These are phyloP conservation scores for Melipona quadrifasciata DNA, from an alignment of 1,140 invertebrate species.

Conservation along the genomic window DNA sequence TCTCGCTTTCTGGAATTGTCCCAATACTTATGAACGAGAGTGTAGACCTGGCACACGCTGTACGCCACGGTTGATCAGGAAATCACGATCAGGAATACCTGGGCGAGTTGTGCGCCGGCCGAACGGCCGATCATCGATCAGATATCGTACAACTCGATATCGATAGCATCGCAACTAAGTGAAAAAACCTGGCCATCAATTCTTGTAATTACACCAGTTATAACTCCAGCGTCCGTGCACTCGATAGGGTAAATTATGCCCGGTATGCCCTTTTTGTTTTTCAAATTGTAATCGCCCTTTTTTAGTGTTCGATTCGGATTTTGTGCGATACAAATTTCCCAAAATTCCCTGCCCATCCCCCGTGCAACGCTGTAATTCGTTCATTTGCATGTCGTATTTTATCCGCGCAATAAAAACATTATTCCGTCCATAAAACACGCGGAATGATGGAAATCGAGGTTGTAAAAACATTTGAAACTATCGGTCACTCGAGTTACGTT, in stretches of 20 bases:
- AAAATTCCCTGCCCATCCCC: background rate
- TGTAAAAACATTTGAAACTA: background rate
- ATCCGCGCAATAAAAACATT: background rate
- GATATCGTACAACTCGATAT: constrained; percentile 6
- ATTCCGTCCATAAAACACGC: background rate
- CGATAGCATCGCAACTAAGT: background rate
- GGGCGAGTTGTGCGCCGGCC: constrained; percentile 26
- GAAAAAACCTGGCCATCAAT: constrained; percentile 9
- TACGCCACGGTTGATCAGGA: constrained; percentile 60
- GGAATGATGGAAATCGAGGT: background rate
- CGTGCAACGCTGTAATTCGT: background rate
- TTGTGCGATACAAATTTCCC: background rate
- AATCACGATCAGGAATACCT: constrained; percentile 70
- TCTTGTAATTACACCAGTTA: background rate
- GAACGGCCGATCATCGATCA: constrained; percentile 1
- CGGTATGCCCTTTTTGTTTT: background rate
- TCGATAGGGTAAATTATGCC: background rate
- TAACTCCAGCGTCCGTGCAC: background rate
- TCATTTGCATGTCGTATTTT: background rate
- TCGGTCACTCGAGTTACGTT: background rate
- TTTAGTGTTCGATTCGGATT: background rate
- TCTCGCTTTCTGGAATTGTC: too few relatives aligned
- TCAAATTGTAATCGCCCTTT: background rate
- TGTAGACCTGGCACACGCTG: constrained; percentile 45
- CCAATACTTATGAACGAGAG: background rate